Evolutionary conservation across 2,888 invertebrate species (phyloP).

Genomic region (Rhynchonema sp.): DNA sequence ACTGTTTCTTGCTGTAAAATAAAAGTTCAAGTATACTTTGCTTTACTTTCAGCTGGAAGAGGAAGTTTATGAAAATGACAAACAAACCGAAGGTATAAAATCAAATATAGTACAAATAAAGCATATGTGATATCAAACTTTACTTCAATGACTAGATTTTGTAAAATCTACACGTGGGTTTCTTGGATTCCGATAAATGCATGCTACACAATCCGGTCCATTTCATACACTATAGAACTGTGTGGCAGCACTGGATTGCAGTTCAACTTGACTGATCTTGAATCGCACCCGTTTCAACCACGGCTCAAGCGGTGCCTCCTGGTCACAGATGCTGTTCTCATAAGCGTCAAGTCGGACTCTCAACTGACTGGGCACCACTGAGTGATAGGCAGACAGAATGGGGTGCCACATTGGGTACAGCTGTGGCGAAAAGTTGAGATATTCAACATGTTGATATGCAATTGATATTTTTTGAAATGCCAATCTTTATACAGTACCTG

Average conservation of each 20-base stretch:
- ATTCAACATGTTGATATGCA: conserved; percentile 3
- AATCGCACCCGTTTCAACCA: conserved; percentile 83
- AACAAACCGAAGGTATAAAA: not conserved
- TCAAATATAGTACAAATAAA: not conserved
- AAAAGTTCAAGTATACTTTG: not conserved
- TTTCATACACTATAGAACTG: conserved; percentile 46
- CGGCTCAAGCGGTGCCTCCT: conserved; percentile 16
- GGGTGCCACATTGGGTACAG: conserved; percentile 81
- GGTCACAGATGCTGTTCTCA: conserved; percentile 47
- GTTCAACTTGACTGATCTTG: conserved; percentile 91
- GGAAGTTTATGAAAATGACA: no score
- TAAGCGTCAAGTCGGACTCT: conserved; percentile 49
- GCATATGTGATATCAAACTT: no score
- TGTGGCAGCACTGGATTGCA: conserved; percentile 72
- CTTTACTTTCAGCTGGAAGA: no score
- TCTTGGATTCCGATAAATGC: not conserved
- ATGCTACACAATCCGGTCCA: conserved; percentile 15
- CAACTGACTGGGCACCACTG: conserved; percentile 41
- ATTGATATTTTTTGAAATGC: not conserved
- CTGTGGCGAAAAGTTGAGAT: conserved; percentile 24
- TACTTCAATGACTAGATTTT: no score
- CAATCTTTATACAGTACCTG: conserved; percentile 40
- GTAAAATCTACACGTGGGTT: no score
- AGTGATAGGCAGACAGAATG: conserved; percentile 71
- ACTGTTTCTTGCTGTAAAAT: no score